Evolutionary conservation across 2,888 invertebrate genomes (phyloP).

Genomic region (Eucriotettix oculatus): DNA sequence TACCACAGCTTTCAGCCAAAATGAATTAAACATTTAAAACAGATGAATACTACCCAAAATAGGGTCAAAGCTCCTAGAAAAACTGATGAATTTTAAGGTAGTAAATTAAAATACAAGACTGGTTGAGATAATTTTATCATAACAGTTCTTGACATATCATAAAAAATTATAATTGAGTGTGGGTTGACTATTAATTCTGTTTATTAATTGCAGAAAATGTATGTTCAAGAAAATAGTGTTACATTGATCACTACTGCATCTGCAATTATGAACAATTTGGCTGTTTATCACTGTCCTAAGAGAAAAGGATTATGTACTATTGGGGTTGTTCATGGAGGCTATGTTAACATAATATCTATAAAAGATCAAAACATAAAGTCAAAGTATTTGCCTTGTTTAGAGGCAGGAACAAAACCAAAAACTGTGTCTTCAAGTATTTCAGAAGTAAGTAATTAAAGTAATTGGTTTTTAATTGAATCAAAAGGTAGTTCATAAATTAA

Average conservation of each 20-base stretch:
- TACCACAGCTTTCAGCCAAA: too few relatives aligned
- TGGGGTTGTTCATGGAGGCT: slow-evolving; percentile 17
- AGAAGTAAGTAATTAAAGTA: slow-evolving; percentile 1
- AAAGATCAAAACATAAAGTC: slow-evolving; percentile 13
- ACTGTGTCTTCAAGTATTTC: slow-evolving; percentile 6
- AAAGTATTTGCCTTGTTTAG: slow-evolving; percentile 15
- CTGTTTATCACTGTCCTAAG: slow-evolving; percentile 13
- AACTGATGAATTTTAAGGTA: too few relatives aligned
- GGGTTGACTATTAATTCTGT: too few relatives aligned
- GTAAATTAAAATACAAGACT: too few relatives aligned
- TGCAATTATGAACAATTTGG: slow-evolving; percentile 17
- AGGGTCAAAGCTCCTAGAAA: too few relatives aligned
- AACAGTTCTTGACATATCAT: too few relatives aligned
- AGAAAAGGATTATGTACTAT: slow-evolving; percentile 12
- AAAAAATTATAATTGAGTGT: too few relatives aligned
- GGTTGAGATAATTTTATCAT: too few relatives aligned
- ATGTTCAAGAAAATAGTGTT: slow-evolving; percentile 15
- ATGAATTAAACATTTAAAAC: too few relatives aligned
- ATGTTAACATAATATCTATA: slow-evolving; percentile 16
- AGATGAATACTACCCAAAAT: too few relatives aligned
- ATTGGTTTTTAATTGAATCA: too few relatives aligned
- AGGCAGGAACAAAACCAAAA: slow-evolving; percentile 7
- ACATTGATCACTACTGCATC: slow-evolving; percentile 17
- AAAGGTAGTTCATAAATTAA: too few relatives aligned
- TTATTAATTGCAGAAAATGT: slow-evolving; percentile 11